A percentile compares a stretch with the other conserved stretches of the same genome.
Evolutionary conservation across 2,797 vertebrate genomes (phyloP).

Genomic region (Podarcis lilfordi): DNA sequence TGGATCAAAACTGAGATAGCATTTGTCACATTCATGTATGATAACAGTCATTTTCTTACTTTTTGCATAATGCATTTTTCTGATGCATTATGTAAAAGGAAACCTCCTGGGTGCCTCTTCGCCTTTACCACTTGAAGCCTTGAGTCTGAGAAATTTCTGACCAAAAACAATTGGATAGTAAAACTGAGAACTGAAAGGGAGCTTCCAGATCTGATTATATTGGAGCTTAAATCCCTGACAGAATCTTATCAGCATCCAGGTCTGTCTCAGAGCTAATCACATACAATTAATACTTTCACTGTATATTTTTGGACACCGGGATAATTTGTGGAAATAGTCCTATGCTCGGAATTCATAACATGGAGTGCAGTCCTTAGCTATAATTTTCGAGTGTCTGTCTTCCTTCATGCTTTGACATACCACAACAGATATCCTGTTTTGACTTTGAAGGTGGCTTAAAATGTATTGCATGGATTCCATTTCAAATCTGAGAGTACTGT

Average conservation of each 20-base stretch:
- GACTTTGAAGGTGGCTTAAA: not conserved
- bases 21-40: not conserved
- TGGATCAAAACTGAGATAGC: not conserved
- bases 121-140: not conserved
- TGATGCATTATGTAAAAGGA: not conserved
- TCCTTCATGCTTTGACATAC: conserved; percentile 3
- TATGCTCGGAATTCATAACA: not conserved
- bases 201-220: not conserved
- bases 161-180: not conserved
- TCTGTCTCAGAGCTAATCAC: not conserved
- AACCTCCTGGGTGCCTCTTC: too few species aligned
- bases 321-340: not conserved
- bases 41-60: not conserved
- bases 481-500: not conserved
- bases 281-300: not conserved
- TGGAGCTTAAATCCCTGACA: not conserved
- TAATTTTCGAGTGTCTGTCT: not conserved
- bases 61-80: not conserved
- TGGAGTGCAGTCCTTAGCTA: not conserved
- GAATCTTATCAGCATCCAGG: not conserved
- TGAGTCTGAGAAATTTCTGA: not conserved
- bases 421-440: not conserved
- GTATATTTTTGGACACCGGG: not conserved
- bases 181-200: not conserved
- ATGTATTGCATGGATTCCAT: not conserved